Evolutionary conservation across 2,113 vertebrate genomes (phyloP).

Genomic region (Chionis minor): DNA sequence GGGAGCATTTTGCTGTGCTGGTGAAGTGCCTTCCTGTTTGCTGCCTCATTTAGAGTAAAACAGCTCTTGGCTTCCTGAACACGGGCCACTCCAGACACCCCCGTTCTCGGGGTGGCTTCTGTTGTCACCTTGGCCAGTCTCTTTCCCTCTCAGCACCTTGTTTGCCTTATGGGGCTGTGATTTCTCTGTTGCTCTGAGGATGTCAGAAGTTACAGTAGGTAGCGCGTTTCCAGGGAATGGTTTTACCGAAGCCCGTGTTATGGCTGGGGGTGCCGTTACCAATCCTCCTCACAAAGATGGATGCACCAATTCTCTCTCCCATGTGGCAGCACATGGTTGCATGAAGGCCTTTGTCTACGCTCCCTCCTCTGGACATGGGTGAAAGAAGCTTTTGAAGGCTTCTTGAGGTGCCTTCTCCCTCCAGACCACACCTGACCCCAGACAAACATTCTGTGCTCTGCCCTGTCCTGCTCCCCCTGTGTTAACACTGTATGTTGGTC

Average conservation of each 20-base stretch:
- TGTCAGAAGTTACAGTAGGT: background rate
- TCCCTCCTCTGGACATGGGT: background rate
- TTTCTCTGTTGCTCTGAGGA: background rate
- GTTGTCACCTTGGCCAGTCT: fast-evolving
- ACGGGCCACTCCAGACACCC: background rate
- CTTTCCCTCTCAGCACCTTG: background rate
- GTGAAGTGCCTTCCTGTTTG: background rate
- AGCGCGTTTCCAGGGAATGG: background rate
- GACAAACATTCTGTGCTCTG: background rate
- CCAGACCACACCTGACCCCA: background rate
- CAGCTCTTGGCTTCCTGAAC: background rate
- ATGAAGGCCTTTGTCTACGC: fast-evolving
- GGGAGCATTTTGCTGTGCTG: background rate
- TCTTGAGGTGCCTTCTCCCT: background rate
- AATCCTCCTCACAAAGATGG: fast-evolving
- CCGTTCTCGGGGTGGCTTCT: background rate
- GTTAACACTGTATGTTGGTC: background rate
- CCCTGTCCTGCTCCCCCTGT: fast-evolving
- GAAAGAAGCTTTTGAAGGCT: background rate
- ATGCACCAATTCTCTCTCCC: background rate
- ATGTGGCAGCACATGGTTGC: too few relatives aligned
- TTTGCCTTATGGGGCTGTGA: background rate
- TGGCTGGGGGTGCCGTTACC: background rate
- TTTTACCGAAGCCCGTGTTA: fast-evolving
- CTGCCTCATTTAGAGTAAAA: background rate